Conservation (phyloP, 2,113 vertebrate genomes). For the Perccottus glenii region DNA sequence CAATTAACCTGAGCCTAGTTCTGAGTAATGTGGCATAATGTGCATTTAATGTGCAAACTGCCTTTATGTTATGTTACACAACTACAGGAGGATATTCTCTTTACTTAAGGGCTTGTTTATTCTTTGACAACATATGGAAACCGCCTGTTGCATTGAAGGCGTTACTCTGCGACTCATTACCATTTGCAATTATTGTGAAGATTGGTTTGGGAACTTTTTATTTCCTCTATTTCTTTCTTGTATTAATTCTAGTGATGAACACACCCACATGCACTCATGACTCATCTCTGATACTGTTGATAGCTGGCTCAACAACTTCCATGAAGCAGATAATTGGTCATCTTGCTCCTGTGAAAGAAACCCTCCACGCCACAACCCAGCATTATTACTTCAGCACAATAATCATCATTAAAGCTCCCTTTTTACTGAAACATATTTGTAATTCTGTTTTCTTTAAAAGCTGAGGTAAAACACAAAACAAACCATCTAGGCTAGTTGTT, state of each 20-base stretch:
- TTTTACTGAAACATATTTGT: background rate
- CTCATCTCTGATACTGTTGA: constrained; percentile 34
- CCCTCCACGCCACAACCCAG: background rate
- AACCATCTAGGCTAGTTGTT: background rate
- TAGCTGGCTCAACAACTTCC: constrained; percentile 17
- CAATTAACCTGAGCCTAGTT: constrained; percentile 23
- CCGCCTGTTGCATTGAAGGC: background rate
- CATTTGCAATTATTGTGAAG: constrained; percentile 20
- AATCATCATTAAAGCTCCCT: background rate
- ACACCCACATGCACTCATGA: constrained; percentile 26
- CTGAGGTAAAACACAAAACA: background rate
- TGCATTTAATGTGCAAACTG: constrained; percentile 1
- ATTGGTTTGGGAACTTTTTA: constrained; percentile 25
- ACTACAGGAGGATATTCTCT: background rate
- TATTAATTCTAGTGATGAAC: constrained; percentile 14
- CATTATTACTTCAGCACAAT: background rate
- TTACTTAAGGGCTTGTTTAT: constrained; percentile 2
- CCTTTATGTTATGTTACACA: background rate
- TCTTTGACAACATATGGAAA: background rate
- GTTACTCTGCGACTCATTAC: background rate
- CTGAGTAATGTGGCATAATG: background rate
- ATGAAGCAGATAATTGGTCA: constrained; percentile 13
- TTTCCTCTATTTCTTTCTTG: constrained; percentile 19
- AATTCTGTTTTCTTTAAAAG: too few species aligned
- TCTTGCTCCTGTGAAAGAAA: background rate